These are phyloP conservation scores for Brachionus asplanchnoidis DNA, from an alignment of 1,140 invertebrate genomes.

Conservation along the genomic window DNA sequence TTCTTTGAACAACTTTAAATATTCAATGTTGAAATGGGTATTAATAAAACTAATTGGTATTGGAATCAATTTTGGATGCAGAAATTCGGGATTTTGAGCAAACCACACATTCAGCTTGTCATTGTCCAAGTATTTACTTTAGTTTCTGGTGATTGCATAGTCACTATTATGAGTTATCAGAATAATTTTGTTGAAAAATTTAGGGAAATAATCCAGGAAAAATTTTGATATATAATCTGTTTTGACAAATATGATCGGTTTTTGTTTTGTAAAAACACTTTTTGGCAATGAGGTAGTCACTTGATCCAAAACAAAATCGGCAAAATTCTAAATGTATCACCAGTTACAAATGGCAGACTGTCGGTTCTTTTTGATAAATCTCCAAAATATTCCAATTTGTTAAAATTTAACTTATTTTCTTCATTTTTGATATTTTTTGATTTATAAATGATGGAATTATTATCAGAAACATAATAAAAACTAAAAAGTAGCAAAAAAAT, in stretches of 20 bases:
- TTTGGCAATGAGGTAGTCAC: not conserved
- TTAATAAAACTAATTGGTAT: not conserved
- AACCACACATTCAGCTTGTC: not conserved
- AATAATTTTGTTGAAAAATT: not conserved
- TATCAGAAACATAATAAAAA: not conserved
- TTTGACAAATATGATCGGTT: not conserved
- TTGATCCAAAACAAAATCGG: not conserved
- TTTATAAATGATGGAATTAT: too few species aligned
- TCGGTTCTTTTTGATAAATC: not conserved
- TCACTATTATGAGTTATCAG: not conserved
- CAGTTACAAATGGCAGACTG: not conserved
- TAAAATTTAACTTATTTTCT: too few species aligned
- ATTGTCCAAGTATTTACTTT: not conserved
- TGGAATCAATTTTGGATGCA: not conserved
- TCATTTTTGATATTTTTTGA: too few species aligned
- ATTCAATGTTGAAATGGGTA: not conserved
- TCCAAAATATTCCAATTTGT: not conserved
- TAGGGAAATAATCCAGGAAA: not conserved
- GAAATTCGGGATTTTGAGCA: not conserved
- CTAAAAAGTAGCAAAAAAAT: too few species aligned
- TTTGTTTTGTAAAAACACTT: not conserved
- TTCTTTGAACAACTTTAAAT: not conserved
- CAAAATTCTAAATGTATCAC: not conserved
- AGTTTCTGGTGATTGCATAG: not conserved
- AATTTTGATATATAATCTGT: not conserved